Base-by-base conservation (phyloP, 2,797 vertebrate genomes). In the Epinephelus awoara region DNA sequence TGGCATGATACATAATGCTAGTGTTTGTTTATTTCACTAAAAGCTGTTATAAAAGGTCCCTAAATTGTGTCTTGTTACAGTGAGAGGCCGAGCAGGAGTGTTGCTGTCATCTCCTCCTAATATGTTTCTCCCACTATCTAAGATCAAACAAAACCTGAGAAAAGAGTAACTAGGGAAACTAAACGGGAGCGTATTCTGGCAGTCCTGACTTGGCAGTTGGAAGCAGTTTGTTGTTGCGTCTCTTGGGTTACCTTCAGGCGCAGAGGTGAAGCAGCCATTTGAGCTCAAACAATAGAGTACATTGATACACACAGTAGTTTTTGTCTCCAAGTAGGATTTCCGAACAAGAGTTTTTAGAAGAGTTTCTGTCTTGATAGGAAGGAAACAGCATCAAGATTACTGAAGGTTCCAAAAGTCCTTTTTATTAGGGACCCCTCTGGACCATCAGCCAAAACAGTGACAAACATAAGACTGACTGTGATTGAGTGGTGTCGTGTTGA, bases 141-240 rank as follows among this genome's bases (percentile, higher is more conserved):
- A 62, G 67, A 38, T 23, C 71, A 70, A 68, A 63, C 27, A 64
- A 71, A 3, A n/a, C 42, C n/a, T 11, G 19, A 56, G 61, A n/a
- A 64, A 70, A 51, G 21, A 62, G 80, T 83, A 65, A 83, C 80
- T 42, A 38, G 19, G 80, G 75, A 77, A 68, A 65, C 80, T 34
- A 50, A 68, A 27, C 17, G 14, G 42, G 47, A 64, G 47, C 3
- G 6, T 61, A 63, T 65, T 50, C 34, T 57, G 56, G 21, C 52
- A 68, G 17, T 4, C 27, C 18, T 51, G 14, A 25, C 21, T 34
- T 57, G 71, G 63, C 61, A 64, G 47, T 23, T 10, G 13, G 1
- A 19, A n/a, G 11, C 38, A 18, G 50, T 56, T 55, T 74, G 57
- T 81, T 4, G 3, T 73, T 51, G 13, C 4, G n/a, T 81, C 61